These are phyloP conservation scores for Marmota flaviventris DNA, from an alignment of 2,113 vertebrate species.

Conservation along the genomic window DNA sequence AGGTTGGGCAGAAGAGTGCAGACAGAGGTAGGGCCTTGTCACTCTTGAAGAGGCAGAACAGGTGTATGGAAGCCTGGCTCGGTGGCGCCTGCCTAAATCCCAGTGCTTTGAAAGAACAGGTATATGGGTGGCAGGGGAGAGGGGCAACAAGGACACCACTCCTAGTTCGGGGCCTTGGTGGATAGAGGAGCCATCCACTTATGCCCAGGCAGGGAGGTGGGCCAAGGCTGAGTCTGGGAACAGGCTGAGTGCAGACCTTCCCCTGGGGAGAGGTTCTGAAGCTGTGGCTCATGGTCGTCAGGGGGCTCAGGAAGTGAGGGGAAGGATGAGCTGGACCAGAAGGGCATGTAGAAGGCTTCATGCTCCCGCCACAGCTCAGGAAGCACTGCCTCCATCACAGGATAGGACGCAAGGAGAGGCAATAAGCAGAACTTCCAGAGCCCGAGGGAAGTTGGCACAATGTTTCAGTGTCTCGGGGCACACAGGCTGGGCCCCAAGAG, in stretches of 20 bases:
- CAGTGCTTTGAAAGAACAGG: no score
- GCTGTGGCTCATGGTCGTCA: not conserved
- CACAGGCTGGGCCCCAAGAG: constrained; percentile 89
- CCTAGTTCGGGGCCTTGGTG: not conserved
- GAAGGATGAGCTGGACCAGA: not conserved
- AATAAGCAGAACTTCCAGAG: constrained; percentile 94
- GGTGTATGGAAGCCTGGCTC: not conserved
- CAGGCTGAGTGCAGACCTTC: not conserved
- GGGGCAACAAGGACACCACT: not conserved
- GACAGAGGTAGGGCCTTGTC: no score
- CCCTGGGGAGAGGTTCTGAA: not conserved
- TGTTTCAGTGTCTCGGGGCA: constrained; percentile 90
- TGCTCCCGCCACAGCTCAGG: constrained; percentile 90
- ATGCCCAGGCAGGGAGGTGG: not conserved
- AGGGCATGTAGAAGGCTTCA: constrained; percentile 86
- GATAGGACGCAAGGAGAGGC: constrained; percentile 89
- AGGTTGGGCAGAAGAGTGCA: not conserved
- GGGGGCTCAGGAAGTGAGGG: not conserved
- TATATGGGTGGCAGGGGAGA: not conserved
- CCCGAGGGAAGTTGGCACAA: constrained; percentile 90
- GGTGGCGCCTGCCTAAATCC: no score
- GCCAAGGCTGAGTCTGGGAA: not conserved
- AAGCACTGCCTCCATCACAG: constrained; percentile 84
- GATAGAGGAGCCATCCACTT: not conserved
- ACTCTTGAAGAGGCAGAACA: not conserved